Evolutionary conservation across 2,888 invertebrate genomes (phyloP).

Genomic region (Venusia cambrica): DNA sequence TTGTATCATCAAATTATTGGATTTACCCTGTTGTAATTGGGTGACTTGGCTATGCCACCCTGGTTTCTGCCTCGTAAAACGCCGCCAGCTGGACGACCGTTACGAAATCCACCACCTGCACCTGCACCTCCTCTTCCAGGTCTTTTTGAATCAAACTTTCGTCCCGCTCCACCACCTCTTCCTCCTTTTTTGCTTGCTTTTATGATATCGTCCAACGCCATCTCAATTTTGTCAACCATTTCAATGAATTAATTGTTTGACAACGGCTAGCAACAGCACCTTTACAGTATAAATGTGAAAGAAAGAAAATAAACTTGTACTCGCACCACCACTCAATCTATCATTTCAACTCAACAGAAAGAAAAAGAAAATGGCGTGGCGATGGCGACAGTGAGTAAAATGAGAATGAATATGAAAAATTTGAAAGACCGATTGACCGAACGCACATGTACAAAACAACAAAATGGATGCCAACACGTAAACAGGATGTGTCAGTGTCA

Average conservation of each 20-base stretch:
- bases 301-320: no score
- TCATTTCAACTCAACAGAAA: conserved; percentile 1
- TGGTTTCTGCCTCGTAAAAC: conserved; percentile 87
- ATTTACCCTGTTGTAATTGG: conserved; percentile 86
- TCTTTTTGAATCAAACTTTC: conserved; percentile 67
- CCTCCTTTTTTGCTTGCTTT: conserved; percentile 89
- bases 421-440: no score
- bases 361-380: conserved; percentile 22
- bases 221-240: conserved; percentile 97
- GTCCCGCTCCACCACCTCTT: conserved; percentile 78
- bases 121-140: conserved; percentile 61
- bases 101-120: conserved; percentile 72
- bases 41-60: conserved; percentile 84
- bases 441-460: no score
- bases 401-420: no score
- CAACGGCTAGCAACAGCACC: conserved; percentile 1
- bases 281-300: no score
- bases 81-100: conserved; percentile 78
- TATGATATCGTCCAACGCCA: conserved; percentile 98
- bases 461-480: no score
- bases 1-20: conserved; percentile 46
- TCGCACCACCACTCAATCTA: no score
- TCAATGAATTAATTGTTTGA: conserved; percentile 35
- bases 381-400: no score
- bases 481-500: no score